Evolutionary conservation across 1,140 invertebrate species (phyloP).

Genomic region (Pristionchus pacificus): DNA sequence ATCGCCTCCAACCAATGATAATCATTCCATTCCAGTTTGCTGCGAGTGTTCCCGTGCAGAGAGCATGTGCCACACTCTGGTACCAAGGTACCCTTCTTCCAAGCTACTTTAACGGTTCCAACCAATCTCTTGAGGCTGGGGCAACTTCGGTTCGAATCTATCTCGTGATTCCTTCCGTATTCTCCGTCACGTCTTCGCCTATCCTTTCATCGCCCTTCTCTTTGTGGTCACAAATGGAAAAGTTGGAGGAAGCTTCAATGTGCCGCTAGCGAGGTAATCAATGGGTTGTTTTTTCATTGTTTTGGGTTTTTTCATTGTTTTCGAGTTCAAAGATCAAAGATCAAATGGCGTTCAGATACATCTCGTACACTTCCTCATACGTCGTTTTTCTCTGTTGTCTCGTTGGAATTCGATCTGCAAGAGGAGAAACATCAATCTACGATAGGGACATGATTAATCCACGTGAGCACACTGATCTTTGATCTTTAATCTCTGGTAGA

Average conservation of each 20-base stretch:
- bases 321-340: not conserved
- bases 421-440: not conserved
- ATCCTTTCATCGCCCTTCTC: conserved; percentile 30
- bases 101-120: not conserved
- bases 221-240: conserved; percentile 26
- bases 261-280: conserved; percentile 26
- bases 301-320: not conserved
- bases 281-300: not conserved
- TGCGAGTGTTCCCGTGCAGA: conserved; percentile 2
- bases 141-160: conserved; percentile 29
- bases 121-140: conserved; percentile 19
- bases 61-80: not conserved
- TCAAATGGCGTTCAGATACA: conserved; percentile 24
- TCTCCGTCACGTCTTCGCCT: conserved; percentile 29
- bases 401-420: conserved; percentile 12
- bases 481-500: not conserved
- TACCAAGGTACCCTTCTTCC: not conserved
- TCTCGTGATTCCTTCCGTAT: conserved; percentile 27
- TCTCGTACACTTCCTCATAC: conserved; percentile 29
- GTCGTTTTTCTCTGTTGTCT: conserved; percentile 24
- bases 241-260: conserved; percentile 22
- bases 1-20: not conserved
- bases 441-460: not conserved
- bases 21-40: conserved; percentile 8
- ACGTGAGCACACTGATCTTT: not conserved